These are phyloP conservation scores for Cheumatopsyche charites DNA, from an alignment of 1,140 invertebrate species.

Conservation along the genomic window DNA sequence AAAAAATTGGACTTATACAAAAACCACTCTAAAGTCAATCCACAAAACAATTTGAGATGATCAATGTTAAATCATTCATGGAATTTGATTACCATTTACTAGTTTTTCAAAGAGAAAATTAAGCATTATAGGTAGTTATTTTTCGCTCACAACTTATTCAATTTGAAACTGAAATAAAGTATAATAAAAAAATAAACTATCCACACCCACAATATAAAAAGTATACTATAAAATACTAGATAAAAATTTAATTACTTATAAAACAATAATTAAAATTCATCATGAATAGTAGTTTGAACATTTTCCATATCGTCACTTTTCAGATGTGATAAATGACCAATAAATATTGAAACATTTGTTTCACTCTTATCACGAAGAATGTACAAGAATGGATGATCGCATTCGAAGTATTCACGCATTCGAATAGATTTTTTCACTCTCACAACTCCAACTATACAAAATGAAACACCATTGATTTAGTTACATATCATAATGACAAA, in stretches of 20 bases:
- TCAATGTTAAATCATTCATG: neutral
- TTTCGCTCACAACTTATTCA: neutral
- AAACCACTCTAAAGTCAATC: too few relatives aligned
- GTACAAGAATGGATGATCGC: conserved; percentile 26
- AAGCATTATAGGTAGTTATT: neutral
- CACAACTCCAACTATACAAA: conserved; percentile 5
- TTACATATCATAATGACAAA: neutral
- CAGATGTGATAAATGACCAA: neutral
- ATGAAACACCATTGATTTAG: conserved; percentile 8
- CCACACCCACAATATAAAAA: neutral
- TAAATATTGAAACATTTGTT: neutral
- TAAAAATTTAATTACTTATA: neutral
- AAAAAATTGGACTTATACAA: too few relatives aligned
- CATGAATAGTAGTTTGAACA: neutral
- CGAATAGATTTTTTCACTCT: conserved; percentile 9
- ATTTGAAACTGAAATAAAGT: neutral
- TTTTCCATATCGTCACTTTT: neutral
- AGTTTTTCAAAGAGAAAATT: too few relatives aligned
- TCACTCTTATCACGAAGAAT: neutral
- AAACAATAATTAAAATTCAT: conserved; percentile 18
- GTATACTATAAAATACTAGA: neutral
- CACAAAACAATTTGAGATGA: too few relatives aligned
- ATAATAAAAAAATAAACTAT: too few relatives aligned
- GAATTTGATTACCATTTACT: neutral
- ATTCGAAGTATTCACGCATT: neutral